Base-by-base conservation (phyloP, 2,888 invertebrate species). In the Drosophila rellima region DNA sequence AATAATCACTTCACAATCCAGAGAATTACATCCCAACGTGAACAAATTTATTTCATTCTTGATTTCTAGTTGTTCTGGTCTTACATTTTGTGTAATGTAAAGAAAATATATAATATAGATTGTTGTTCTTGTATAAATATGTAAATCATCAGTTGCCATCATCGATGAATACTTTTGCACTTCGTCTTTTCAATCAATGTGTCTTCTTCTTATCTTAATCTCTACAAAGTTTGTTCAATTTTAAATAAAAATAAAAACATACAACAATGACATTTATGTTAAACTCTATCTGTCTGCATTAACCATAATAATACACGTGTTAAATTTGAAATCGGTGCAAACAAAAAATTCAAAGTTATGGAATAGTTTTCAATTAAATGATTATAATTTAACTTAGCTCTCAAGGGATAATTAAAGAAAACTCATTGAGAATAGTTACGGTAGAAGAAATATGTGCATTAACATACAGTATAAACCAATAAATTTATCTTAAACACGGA, bases 271-370 rank as follows among this genome's bases (percentile, higher is more conserved):
- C 20, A 29, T 31, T 47, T 42, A 8, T 42, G 45, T 48, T 44
- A 42, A 62, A 67, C 61, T 72, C 61, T 72, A 65, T 66, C 44
- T 63, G 47, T 75, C 56, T 54, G 57, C 51, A 59, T 51, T 70
- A 77, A 82, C 26, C 31, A 62, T 82, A 86, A 86, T 86, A 86
- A 82, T 86, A 82, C 86, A 61, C 42, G 51, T 60, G 39, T 40
- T 47, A 20, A 48, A 59, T 20, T 67, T 65, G 17, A 48, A 73
- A 60, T 29, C 7, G 23, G 50, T 66, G 44, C 45, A 59, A 31
- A 17, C 13, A 48, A 7, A n/a, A 15, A 42, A 23, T 45, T 26
- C 23, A 35, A 18, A 15, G 29, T 17, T 10, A 33, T 33, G 26
- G 37, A 51, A 59, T 66, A 26, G 6, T 35, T 51, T 37, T 35